Conservation (phyloP, 2,797 vertebrate species). For the Poecilia wingei region DNA sequence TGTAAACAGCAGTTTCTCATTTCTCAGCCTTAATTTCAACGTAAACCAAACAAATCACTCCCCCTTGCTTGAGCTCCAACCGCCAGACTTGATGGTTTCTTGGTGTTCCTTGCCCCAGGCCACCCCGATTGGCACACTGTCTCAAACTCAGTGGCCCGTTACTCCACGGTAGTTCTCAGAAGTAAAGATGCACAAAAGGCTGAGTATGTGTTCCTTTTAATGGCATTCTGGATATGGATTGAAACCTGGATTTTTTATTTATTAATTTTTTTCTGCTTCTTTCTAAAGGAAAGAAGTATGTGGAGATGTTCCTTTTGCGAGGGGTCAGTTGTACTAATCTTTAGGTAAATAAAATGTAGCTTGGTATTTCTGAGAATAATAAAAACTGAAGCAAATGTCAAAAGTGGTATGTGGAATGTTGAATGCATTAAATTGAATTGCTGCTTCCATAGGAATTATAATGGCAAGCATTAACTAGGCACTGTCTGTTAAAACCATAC, state of each 20-base stretch:
- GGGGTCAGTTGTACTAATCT: background rate
- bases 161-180: conserved; percentile 48
- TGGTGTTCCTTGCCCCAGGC: conserved; percentile 77
- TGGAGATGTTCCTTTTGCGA: background rate
- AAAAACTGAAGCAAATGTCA: background rate
- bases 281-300: background rate
- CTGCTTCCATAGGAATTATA: background rate
- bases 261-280: background rate
- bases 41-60: conserved; percentile 77
- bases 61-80: conserved; percentile 64
- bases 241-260: conserved; percentile 1
- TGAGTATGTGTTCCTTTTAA: background rate
- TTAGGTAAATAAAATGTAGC: background rate
- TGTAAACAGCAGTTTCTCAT: conserved; percentile 80
- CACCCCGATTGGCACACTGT: conserved; percentile 64
- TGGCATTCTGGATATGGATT: conserved; percentile 27
- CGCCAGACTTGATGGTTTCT: conserved; percentile 81
- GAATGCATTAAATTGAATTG: background rate
- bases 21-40: conserved; percentile 78
- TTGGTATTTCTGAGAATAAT: background rate
- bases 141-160: conserved; percentile 63
- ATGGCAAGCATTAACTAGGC: too few species aligned
- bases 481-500: background rate
- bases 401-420: background rate
- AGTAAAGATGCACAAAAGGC: conserved; percentile 34